Evolutionary conservation across 2,797 vertebrate species (phyloP).

Genomic region (Babyrousa celebensis): DNA sequence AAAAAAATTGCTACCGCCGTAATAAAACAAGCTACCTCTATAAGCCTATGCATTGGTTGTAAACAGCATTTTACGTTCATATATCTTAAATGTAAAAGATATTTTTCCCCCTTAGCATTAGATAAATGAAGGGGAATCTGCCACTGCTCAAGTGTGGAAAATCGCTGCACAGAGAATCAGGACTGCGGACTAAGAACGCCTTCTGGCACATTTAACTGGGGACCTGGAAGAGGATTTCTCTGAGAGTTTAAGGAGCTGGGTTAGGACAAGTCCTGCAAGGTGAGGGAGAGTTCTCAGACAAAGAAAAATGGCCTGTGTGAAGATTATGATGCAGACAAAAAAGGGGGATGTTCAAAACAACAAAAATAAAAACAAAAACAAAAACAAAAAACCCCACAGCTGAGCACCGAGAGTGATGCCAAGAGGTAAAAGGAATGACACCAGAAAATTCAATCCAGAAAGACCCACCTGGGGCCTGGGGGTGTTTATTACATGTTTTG

Average conservation of each 20-base stretch:
- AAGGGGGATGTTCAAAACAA: too few relatives aligned
- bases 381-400: accelerated
- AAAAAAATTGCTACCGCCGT: not conserved
- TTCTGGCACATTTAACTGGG: not conserved
- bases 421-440: not conserved
- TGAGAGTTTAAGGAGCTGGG: not conserved
- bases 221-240: not conserved
- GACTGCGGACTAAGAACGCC: too few relatives aligned
- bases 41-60: not conserved
- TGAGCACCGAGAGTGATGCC: not conserved
- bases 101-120: not conserved
- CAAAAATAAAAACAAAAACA: not conserved
- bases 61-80: slow-evolving; percentile 23
- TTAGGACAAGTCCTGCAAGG: not conserved
- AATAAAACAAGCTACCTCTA: not conserved
- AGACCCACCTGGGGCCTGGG: accelerated
- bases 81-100: not conserved
- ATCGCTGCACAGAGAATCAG: accelerated
- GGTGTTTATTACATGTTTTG: not conserved
- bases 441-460: not conserved
- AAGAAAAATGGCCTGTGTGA: not conserved
- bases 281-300: not conserved
- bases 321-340: not conserved
- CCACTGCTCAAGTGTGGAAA: not conserved
- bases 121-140: not conserved